These are phyloP conservation scores for Pomphorhynchus laevis DNA, from an alignment of 1,140 invertebrate genomes.

Conservation along the genomic window DNA sequence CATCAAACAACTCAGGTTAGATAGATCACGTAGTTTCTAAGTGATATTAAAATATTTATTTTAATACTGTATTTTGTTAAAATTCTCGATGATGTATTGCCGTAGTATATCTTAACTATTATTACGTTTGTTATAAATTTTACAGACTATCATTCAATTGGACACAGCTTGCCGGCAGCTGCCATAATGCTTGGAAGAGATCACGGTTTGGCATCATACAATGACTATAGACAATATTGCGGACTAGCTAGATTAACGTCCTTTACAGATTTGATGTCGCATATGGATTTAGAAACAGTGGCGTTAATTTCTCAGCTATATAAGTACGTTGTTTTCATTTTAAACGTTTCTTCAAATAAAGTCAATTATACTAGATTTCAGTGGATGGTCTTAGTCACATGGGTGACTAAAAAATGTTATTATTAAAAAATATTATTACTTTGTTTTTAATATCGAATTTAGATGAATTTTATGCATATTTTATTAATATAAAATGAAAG, in stretches of 20 bases:
- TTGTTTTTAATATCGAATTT: no score
- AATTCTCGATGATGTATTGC: slow-evolving; percentile 2
- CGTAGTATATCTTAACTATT: slow-evolving; percentile 6
- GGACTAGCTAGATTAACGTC: slow-evolving; percentile 38
- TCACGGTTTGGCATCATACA: slow-evolving; percentile 59
- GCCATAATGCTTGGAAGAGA: slow-evolving; percentile 75
- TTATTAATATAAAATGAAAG: no score
- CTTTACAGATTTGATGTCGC: slow-evolving; percentile 64
- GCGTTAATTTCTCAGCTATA: no score
- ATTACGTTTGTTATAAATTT: neutral
- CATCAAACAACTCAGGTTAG: neutral
- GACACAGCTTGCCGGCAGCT: slow-evolving; percentile 64
- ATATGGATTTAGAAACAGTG: no score
- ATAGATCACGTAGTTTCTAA: neutral
- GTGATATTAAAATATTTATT: neutral
- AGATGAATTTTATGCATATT: no score
- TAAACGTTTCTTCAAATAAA: no score
- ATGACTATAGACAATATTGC: slow-evolving; percentile 46
- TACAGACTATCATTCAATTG: slow-evolving; percentile 42
- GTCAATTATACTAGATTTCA: no score
- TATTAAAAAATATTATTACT: no score
- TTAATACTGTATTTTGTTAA: neutral
- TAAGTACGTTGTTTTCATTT: no score
- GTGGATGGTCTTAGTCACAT: no score
- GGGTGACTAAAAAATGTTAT: no score